Base-by-base conservation (phyloP, 2,888 invertebrate genomes). In the Clostera curtula region DNA sequence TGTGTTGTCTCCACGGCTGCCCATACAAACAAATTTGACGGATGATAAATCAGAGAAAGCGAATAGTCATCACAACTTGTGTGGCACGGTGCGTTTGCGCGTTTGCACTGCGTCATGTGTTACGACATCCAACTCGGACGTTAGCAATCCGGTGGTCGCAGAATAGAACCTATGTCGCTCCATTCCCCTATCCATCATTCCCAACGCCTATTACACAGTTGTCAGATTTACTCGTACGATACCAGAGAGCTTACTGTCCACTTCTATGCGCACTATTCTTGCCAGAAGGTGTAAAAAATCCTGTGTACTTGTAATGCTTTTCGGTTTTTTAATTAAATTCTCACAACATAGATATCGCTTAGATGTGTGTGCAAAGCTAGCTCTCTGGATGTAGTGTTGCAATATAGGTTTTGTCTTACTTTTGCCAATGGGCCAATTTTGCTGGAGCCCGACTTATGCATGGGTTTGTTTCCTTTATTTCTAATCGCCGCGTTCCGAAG, bases 1-100 rank as follows among this genome's bases (percentile, higher is more conserved):
- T 58, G 69, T 72, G 70, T 77, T 77, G 76, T 76, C 75, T 66
- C 50, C 66, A 58, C 59, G 68, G 31, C 41, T 37, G 44, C 36
- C 43, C 41, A 40, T 40, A 21, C 37, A 11, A 28, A 24, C 12
- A 33, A 27, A 20, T 6, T 36, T n/a, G n/a, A 56, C 55, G 58
- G 66, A 68, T 72, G 71, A 71, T 71, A 65, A 71, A 69, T 58
- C 50, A 66, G 68, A 73, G 54, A 52, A 71, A 70, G 69, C 69
- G 71, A 75, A 70, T 64, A 58, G 63, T 76, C 82, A 83, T 80
- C 82, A 82, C 83, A 80, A 77, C 73, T 75, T 63, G 69, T 71
- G 76, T 76, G 77, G 71, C 77, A 74, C 74, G 64, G 69, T 69
- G 74, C 73, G 60, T 56, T 55, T 63, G 53, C 54, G 56, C 56